Evolutionary conservation across 2,888 invertebrate species (phyloP), one percentile per base, ranked within the genome.

Genomic region (Phorcus lineatus): DNA sequence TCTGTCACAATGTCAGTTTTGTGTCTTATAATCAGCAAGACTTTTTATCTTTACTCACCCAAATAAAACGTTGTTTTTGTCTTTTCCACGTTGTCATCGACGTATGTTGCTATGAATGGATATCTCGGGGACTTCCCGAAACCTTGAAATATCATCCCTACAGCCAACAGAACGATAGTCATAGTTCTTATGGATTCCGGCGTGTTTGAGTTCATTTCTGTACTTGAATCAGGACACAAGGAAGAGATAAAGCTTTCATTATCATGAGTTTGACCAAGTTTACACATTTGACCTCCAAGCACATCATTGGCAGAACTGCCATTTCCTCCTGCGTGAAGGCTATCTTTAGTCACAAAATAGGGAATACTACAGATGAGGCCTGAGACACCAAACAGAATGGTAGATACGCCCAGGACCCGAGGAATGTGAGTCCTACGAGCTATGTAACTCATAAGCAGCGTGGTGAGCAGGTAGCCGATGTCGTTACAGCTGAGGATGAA

Each of bases 401-500:
- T 87, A n/a, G 82, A 84, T 11, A 86, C 0, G 2, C 86, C 86
- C 4, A 90, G 83, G 2, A 85, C 83, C 36, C 88, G 80, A 0
- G 88, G 90, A 11, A 88, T 88, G 79, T 90, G 88, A 2, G 85
- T 31, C 9, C 83, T 77, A 0, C 83, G 53, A 2, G 87, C 83
- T 22, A 88, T 82, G 77, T 86, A 86, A n/a, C 87, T 86, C 55
- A 87, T 83, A 74, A 87, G 82, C 1, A 89, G 77, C 0, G 85
- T 86, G 62, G 84, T 85, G 9, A 79, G 22, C 77, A 90, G 81
- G 82, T 86, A 90, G 52, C 91, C 90, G n/a, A 91, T 85, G 81
- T 91, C 90, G 80, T 91, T 91, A 81, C 89, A 88, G 75, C 88
- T 88, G 83, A 91, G 86, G 11, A 91, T 80, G 24, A 90, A 81